These are phyloP conservation scores for Cryptus armator DNA, from an alignment of 2,888 invertebrate genomes.

Conservation along the genomic window DNA sequence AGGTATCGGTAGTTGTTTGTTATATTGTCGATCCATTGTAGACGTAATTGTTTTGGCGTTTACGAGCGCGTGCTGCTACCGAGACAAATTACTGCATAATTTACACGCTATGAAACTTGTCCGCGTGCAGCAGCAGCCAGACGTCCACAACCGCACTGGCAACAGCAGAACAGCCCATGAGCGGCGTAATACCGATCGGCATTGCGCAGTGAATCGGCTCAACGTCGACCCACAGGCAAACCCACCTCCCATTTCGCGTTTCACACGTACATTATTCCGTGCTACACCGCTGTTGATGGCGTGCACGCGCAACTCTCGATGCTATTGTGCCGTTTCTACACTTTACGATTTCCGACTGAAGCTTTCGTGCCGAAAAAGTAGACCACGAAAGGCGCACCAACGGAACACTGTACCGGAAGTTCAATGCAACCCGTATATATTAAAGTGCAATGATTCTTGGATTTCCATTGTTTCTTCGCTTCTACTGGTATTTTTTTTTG, in stretches of 20 bases:
- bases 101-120: conserved; percentile 55
- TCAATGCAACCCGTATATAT: conserved; percentile 28
- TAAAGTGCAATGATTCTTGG: conserved; percentile 30
- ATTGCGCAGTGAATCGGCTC: conserved; percentile 48
- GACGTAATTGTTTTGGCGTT: conserved; percentile 44
- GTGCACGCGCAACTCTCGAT: conserved; percentile 43
- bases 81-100: conserved; percentile 61
- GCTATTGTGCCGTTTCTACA: conserved; percentile 16
- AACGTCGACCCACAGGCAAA: conserved; percentile 8
- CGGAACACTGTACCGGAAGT: conserved; percentile 27
- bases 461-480: conserved; percentile 10
- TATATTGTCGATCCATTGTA: conserved; percentile 11
- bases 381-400: conserved; percentile 10
- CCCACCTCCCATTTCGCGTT: conserved; percentile 27
- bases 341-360: conserved; percentile 25
- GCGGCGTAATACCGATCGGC: conserved; percentile 20
- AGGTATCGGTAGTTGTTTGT: conserved; percentile 14
- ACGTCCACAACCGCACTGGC: conserved; percentile 11
- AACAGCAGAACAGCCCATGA: conserved; percentile 8
- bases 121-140: conserved; percentile 2
- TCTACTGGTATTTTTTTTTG: not conserved
- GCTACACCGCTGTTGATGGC: conserved; percentile 31
- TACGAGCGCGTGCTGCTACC: conserved; percentile 21
- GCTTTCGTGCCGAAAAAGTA: conserved; percentile 46
- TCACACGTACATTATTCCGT: conserved; percentile 57